These are phyloP conservation scores for Exephanes ischioxanthus DNA, from an alignment of 2,888 invertebrate genomes.

Conservation along the genomic window DNA sequence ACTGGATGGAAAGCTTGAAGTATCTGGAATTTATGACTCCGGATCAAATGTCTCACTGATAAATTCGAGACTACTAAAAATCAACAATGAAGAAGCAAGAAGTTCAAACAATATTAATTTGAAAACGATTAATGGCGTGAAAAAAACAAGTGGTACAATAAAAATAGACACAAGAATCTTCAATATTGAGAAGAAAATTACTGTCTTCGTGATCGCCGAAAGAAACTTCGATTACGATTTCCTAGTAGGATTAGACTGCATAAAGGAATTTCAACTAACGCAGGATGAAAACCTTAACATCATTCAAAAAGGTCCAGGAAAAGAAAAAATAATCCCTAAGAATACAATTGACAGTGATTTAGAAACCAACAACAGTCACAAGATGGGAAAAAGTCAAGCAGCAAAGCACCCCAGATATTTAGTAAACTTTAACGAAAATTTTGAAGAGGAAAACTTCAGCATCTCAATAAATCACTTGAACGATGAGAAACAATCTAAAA, in stretches of 20 bases:
- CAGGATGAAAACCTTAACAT: slow-evolving; percentile 71
- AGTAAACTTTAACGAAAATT: slow-evolving; percentile 48
- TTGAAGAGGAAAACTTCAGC: slow-evolving; percentile 43
- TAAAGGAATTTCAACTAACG: slow-evolving; percentile 71
- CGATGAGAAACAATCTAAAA: slow-evolving; percentile 41
- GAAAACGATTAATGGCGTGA: slow-evolving; percentile 63
- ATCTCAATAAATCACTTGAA: slow-evolving; percentile 50
- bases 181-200: slow-evolving; percentile 61
- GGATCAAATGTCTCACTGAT: slow-evolving; percentile 51
- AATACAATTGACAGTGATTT: neutral
- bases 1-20: slow-evolving; percentile 35
- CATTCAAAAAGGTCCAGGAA: slow-evolving; percentile 15
- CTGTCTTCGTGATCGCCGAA: slow-evolving; percentile 67
- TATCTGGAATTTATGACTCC: slow-evolving; percentile 47
- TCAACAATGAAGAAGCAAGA: slow-evolving; percentile 4
- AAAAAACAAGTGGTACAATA: slow-evolving; percentile 66
- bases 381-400: neutral
- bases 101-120: slow-evolving; percentile 24
- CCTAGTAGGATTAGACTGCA: slow-evolving; percentile 73
- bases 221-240: slow-evolving; percentile 73
- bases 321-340: neutral
- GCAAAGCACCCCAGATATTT: slow-evolving; percentile 8
- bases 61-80: slow-evolving; percentile 30
- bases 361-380: slow-evolving; percentile 14
- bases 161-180: slow-evolving; percentile 69